Evolutionary conservation across 2,888 invertebrate genomes (phyloP).

Genomic region (Drosophila pullipes): DNA sequence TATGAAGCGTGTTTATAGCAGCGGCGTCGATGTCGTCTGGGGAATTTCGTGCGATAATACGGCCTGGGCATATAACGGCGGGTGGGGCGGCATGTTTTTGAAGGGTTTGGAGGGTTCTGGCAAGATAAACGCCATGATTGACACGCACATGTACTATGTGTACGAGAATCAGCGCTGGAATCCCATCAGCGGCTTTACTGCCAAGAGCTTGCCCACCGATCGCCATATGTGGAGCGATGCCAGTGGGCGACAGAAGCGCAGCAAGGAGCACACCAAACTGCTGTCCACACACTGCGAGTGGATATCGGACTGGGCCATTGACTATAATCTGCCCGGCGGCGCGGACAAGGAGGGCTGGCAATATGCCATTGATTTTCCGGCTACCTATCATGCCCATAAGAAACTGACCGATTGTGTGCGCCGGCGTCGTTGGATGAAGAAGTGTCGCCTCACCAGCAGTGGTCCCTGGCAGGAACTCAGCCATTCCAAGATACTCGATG

Average conservation of each 20-base stretch:
- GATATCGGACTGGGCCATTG: constrained; percentile 96
- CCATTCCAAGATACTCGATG: constrained; percentile 93
- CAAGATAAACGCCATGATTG: constrained; percentile 91
- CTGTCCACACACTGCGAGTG: constrained; percentile 96
- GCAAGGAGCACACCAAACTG: constrained; percentile 93
- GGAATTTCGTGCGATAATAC: constrained; percentile 94
- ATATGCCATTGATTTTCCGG: constrained; percentile 96
- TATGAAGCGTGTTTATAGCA: constrained; percentile 91
- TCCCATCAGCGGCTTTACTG: constrained; percentile 94
- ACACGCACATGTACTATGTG: constrained; percentile 94
- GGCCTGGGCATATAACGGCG: constrained; percentile 95
- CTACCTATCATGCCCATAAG: constrained; percentile 93
- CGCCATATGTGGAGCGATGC: constrained; percentile 96
- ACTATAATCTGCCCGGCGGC: constrained; percentile 95
- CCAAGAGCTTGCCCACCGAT: constrained; percentile 94
- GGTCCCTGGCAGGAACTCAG: constrained; percentile 96
- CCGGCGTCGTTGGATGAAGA: constrained; percentile 92
- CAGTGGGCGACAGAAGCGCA: constrained; percentile 92
- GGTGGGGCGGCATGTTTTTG: constrained; percentile 94
- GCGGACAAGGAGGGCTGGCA: constrained; percentile 98
- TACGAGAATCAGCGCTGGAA: constrained; percentile 98
- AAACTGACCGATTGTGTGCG: constrained; percentile 95
- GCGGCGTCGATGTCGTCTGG: constrained; percentile 94
- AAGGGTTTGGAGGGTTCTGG: constrained; percentile 88
- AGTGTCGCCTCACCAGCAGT: constrained; percentile 92